Evolutionary conservation across 2,888 invertebrate species (phyloP).

Genomic region (Drosophila silvestris): DNA sequence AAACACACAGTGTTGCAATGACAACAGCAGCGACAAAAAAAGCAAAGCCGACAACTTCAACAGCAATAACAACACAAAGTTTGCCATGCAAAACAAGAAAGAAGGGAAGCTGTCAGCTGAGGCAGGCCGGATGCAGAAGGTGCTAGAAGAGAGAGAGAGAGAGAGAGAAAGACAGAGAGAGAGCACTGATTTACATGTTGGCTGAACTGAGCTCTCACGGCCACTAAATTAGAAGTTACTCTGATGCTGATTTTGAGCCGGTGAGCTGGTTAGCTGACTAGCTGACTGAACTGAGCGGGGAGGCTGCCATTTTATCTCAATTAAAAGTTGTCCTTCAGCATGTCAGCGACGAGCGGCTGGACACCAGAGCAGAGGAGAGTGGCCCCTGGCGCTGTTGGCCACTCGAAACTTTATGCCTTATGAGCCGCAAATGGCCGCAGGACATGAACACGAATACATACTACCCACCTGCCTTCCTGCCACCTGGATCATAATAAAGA

Average conservation of each 20-base stretch:
- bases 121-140: slow-evolving; percentile 35
- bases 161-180: background rate
- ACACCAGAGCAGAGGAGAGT: slow-evolving; percentile 7
- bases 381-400: slow-evolving; percentile 63
- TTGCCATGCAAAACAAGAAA: slow-evolving; percentile 66
- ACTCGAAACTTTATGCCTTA: slow-evolving; percentile 81
- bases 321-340: slow-evolving; percentile 80
- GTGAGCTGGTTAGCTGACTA: slow-evolving; percentile 5
- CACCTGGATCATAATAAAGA: slow-evolving; percentile 66
- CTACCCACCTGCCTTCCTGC: slow-evolving; percentile 13
- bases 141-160: slow-evolving; percentile 63
- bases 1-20: slow-evolving; percentile 28
- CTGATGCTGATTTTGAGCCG: slow-evolving; percentile 73
- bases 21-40: slow-evolving; percentile 31
- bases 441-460: slow-evolving; percentile 62
- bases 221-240: slow-evolving; percentile 82
- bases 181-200: slow-evolving; percentile 77
- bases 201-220: slow-evolving; percentile 66
- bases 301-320: slow-evolving; percentile 76
- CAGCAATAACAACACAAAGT: slow-evolving; percentile 60
- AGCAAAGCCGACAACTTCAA: slow-evolving; percentile 33
- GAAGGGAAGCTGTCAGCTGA: slow-evolving; percentile 22
- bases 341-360: slow-evolving; percentile 61
- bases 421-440: slow-evolving; percentile 79
- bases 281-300: slow-evolving; percentile 13